Evolutionary conservation across 2,888 invertebrate genomes (phyloP).

Genomic region (Sepiola atlantica): DNA sequence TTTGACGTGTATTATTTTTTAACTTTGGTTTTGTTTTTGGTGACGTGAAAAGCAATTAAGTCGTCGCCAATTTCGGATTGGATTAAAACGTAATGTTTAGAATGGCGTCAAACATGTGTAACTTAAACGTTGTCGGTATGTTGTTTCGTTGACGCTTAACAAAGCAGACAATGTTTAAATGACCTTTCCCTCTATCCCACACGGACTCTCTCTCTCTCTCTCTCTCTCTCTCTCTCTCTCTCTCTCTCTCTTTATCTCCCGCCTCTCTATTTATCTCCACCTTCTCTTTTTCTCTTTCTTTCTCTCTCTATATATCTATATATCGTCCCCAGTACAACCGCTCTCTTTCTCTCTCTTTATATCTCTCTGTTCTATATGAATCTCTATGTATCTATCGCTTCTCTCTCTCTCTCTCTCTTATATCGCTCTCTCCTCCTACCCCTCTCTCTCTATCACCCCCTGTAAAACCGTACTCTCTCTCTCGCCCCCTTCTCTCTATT

Average conservation of each 20-base stretch:
- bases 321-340: background rate
- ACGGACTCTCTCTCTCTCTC: no score
- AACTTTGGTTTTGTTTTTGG: background rate
- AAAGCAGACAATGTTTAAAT: background rate
- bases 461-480: background rate
- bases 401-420: background rate
- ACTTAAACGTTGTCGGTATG: background rate
- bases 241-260: background rate
- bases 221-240: no score
- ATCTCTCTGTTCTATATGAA: background rate
- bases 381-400: no score
- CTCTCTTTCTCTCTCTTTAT: background rate
- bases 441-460: no score
- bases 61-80: background rate
- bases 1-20: background rate
- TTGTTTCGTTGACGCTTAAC: background rate
- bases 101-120: background rate
- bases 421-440: background rate
- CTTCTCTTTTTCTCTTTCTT: background rate
- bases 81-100: background rate
- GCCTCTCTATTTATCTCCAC: background rate
- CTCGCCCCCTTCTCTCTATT: background rate
- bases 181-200: background rate
- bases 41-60: background rate
- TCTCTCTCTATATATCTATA: background rate